Base-by-base conservation (phyloP, 2,113 vertebrate genomes). In the Cyanistes caeruleus region DNA sequence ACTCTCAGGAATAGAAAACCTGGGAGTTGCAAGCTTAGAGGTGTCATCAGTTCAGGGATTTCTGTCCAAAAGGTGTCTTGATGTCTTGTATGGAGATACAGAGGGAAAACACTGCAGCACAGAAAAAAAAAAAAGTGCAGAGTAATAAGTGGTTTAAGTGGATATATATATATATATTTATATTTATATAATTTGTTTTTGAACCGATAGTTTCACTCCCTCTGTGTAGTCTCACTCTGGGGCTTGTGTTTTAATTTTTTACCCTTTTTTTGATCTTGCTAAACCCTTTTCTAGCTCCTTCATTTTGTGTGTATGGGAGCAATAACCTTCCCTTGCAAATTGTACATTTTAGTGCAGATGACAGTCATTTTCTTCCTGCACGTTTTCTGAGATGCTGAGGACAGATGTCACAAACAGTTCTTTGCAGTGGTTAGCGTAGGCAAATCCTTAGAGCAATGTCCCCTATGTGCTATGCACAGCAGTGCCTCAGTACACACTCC, bases 151-250 rank as follows among this genome's bases (percentile, higher is more conserved):
- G 6, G 7, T 89, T 74, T n/a, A 78, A 63, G 5, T 43, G 12
- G 20, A 3, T 52, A 2, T 43, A 0, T 60, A 3, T 52, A 0
- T 60, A 2, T 76, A 2, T 80, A 2, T 46, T 37, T 28, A 10
- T 51, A 9, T 46, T 14, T 37, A 10, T 63, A 62, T 15, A 62
- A 15, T 58, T 60, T 78, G 11, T 82, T 94, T 58, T 25, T 51
- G 3, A 60, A 51, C 33, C 13, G 41, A 37, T 31, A 24, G 84
- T 80, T 64, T 69, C 6, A 27, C 21, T 91, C 46, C 12, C 49
- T 78, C 13, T 84, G 10, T 83, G 18, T 62, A 92, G 88, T 81
- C 28, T 60, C 67, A 35, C 53, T 69, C 76, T 46, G 31, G 3
- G 39, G 23, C 58, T 19, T 72, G 2, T 68, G 23, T 73, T 91